These are phyloP conservation scores for Andrena marginata DNA, from an alignment of 2,888 invertebrate species.

Conservation along the genomic window DNA sequence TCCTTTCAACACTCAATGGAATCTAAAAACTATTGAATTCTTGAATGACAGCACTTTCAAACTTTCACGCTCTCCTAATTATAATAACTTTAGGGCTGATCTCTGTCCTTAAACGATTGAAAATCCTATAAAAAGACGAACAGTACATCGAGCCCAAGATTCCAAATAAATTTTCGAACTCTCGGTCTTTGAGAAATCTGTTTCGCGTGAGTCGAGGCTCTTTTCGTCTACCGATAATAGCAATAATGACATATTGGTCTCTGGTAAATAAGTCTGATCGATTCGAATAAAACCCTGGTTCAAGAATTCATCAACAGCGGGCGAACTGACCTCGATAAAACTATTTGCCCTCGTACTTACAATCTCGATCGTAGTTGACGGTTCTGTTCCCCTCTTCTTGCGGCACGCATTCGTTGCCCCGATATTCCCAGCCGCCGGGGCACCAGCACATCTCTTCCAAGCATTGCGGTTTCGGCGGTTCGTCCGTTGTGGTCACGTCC, in stretches of 20 bases:
- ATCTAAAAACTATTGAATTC: not conserved
- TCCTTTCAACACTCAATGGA: not conserved
- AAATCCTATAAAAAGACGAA: not conserved
- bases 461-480: slow-evolving; percentile 83
- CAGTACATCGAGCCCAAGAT: not conserved
- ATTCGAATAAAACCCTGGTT: not conserved
- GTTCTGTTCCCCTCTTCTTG: slow-evolving; percentile 64
- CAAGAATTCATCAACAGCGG: not conserved
- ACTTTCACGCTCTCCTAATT: too few species aligned
- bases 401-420: slow-evolving; percentile 74
- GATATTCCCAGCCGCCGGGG: slow-evolving; percentile 85
- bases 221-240: not conserved
- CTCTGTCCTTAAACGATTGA: slow-evolving; percentile 4
- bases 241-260: not conserved
- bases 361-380: slow-evolving; percentile 56
- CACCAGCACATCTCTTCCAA: slow-evolving; percentile 87
- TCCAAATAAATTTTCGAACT: not conserved
- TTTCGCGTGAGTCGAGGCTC: not conserved
- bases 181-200: not conserved
- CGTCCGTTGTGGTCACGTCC: slow-evolving; percentile 73
- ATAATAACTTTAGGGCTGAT: not conserved
- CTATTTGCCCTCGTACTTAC: slow-evolving; percentile 59
- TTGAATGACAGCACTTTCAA: not conserved
- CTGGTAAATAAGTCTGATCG: not conserved
- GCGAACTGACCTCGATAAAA: too few species aligned